Evolutionary conservation across 1,140 invertebrate genomes (phyloP).

Genomic region (Bombus balteatus): DNA sequence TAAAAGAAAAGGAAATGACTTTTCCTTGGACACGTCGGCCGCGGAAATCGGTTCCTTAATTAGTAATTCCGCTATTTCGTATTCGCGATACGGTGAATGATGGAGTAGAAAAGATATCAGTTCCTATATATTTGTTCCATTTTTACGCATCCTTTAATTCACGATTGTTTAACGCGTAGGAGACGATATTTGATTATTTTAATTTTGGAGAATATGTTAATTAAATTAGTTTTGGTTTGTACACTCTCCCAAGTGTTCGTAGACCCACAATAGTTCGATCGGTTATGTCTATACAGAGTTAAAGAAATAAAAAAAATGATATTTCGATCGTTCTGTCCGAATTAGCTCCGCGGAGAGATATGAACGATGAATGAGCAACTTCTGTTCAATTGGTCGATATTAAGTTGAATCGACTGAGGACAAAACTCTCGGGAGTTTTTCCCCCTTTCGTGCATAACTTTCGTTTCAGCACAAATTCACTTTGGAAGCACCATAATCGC

Average conservation of each 20-base stretch:
- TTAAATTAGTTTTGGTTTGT: not conserved
- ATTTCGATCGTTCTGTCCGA: not conserved
- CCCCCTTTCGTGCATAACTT: conserved; percentile 30
- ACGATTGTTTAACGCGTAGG: not conserved
- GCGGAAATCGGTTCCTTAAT: too few relatives aligned
- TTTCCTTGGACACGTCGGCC: too few relatives aligned
- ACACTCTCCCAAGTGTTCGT: not conserved
- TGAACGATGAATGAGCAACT: conserved; percentile 5
- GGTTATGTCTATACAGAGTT: not conserved
- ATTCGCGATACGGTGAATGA: not conserved
- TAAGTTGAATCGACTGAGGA: conserved; percentile 58
- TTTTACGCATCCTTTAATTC: not conserved
- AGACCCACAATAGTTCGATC: not conserved
- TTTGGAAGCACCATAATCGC: conserved; percentile 63
- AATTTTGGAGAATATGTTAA: not conserved
- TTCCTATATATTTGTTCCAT: not conserved
- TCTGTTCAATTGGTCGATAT: conserved; percentile 64
- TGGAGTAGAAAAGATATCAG: too few relatives aligned
- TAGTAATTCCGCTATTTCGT: not conserved
- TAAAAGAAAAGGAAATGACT: not conserved
- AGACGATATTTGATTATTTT: not conserved
- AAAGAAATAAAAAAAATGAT: too few relatives aligned
- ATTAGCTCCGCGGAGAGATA: too few relatives aligned
- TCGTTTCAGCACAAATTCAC: conserved; percentile 48
- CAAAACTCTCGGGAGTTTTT: conserved; percentile 22